Conservation (phyloP, 1,140 invertebrate species). For the Calycopis cecrops region DNA sequence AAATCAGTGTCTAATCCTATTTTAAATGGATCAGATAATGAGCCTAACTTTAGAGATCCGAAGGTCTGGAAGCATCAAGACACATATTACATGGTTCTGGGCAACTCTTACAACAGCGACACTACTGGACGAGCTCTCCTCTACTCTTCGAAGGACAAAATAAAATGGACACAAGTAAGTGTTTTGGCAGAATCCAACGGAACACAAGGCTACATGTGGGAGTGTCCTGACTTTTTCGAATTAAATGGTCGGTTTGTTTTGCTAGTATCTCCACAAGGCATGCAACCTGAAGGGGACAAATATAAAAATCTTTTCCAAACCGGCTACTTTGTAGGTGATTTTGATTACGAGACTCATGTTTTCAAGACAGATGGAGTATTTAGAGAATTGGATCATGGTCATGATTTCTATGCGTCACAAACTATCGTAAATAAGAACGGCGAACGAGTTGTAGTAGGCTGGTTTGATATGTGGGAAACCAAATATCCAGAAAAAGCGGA, state of each 20-base stretch:
- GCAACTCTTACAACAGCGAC: not conserved
- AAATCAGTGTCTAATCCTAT: not conserved
- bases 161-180: not conserved
- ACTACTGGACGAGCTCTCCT: not conserved
- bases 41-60: conserved; percentile 7
- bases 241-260: conserved; percentile 6
- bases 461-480: conserved; percentile 12
- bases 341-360: not conserved
- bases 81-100: conserved; percentile 9
- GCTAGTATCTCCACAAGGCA: conserved; percentile 7
- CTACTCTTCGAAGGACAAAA: conserved; percentile 11
- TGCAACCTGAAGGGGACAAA: conserved; percentile 3
- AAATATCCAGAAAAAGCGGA: not conserved
- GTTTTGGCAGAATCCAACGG: conserved; percentile 4
- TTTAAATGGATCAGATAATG: not conserved
- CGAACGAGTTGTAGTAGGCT: conserved; percentile 1
- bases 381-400: not conserved
- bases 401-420: conserved; percentile 11
- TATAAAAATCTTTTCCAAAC: conserved; percentile 10
- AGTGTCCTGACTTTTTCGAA: conserved; percentile 10
- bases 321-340: conserved; percentile 2
- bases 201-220: not conserved
- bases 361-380: not conserved
- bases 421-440: not conserved
- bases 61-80: conserved; percentile 9